These are phyloP conservation scores for Protomyctophum bolini DNA, from an alignment of 2,113 vertebrate genomes.

Conservation along the genomic window DNA sequence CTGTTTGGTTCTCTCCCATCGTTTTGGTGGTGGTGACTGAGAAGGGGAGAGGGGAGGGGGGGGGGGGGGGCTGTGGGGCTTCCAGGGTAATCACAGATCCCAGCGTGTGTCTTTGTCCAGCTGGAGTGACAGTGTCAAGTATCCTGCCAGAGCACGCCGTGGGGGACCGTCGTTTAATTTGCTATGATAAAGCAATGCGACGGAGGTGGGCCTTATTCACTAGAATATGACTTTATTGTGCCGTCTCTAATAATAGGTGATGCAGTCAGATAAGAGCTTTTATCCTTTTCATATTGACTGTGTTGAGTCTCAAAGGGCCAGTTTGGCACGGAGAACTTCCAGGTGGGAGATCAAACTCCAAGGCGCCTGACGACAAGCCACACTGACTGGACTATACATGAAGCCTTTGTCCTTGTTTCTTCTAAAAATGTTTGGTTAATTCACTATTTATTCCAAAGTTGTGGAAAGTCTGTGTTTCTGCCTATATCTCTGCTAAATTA, in stretches of 20 bases:
- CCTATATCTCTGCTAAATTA: slow-evolving; percentile 18
- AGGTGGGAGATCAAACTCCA: slow-evolving; percentile 41
- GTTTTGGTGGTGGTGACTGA: neutral
- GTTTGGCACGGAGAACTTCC: slow-evolving; percentile 11
- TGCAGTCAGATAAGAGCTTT: slow-evolving; percentile 28
- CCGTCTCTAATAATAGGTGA: slow-evolving; percentile 14
- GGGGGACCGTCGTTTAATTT: slow-evolving; percentile 52
- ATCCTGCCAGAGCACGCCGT: slow-evolving; percentile 37
- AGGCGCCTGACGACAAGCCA: neutral
- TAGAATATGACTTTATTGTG: slow-evolving; percentile 29
- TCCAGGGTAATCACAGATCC: slow-evolving; percentile 48
- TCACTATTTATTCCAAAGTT: neutral
- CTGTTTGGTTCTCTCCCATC: neutral
- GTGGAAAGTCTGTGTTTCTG: neutral
- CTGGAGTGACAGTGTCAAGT: slow-evolving; percentile 53
- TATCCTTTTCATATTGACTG: slow-evolving; percentile 31
- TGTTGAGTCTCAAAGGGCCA: slow-evolving; percentile 12
- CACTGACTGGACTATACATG: neutral
- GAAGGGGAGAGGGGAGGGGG: too few relatives aligned
- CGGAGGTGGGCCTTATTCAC: slow-evolving; percentile 29
- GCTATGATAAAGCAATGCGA: slow-evolving; percentile 49
- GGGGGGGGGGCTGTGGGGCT: too few relatives aligned
- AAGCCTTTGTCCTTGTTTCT: neutral
- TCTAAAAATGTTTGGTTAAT: neutral
- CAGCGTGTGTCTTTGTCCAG: slow-evolving; percentile 46